Conservation (phyloP, 2,113 vertebrate species). For the Thamnophis sirtalis region DNA sequence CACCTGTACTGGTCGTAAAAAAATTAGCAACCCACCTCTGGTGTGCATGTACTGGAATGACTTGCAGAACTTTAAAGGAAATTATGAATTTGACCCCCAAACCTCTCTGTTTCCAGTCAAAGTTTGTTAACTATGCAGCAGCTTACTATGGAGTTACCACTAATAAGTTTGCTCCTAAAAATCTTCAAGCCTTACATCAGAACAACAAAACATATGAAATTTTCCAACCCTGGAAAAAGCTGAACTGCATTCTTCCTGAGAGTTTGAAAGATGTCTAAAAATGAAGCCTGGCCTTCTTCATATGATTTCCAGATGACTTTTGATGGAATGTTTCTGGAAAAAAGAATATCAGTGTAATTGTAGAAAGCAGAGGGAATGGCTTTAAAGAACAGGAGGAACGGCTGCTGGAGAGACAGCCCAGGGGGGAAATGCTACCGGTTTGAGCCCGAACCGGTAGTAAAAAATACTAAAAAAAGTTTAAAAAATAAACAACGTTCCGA, state of each 20-base stretch:
- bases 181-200: neutral
- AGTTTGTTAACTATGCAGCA: neutral
- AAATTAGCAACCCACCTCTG: too few relatives aligned
- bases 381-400: neutral
- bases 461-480: too few relatives aligned
- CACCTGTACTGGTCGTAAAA: too few relatives aligned
- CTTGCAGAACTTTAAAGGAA: neutral
- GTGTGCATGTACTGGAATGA: neutral
- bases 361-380: neutral
- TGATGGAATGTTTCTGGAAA: neutral
- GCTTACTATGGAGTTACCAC: neutral
- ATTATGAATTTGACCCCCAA: neutral
- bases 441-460: too few relatives aligned
- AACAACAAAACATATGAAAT: neutral
- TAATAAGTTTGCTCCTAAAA: neutral
- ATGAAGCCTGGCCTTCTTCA: neutral
- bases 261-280: neutral
- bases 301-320: neutral
- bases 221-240: neutral
- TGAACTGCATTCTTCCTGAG: neutral
- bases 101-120: neutral
- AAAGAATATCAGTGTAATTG: neutral
- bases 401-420: neutral
- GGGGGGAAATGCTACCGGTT: too few relatives aligned
- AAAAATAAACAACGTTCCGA: too few relatives aligned